These are phyloP conservation scores for Salpingus planirostris DNA, from an alignment of 2,888 invertebrate genomes.

Conservation along the genomic window DNA sequence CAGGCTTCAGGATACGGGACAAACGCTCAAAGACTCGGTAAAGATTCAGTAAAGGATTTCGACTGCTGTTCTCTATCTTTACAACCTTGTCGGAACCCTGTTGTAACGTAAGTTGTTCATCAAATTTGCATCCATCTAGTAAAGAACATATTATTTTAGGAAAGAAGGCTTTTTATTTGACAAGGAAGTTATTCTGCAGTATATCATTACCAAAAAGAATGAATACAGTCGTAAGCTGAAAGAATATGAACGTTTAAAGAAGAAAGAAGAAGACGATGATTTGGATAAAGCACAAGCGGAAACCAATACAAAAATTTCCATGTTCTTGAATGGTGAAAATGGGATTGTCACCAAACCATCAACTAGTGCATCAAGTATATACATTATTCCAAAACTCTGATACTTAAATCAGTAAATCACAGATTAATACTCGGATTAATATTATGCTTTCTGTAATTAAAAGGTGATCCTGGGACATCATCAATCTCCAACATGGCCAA, in stretches of 20 bases:
- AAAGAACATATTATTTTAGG: constrained; percentile 23
- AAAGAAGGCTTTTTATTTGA: constrained; percentile 92
- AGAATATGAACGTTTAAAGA: constrained; percentile 82
- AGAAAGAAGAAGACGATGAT: constrained; percentile 62
- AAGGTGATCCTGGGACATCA: constrained; percentile 10
- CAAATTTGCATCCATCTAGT: too few species aligned
- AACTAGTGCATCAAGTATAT: constrained; percentile 36
- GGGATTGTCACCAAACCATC: constrained; percentile 54
- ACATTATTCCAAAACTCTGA: too few species aligned
- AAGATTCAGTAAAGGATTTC: constrained; percentile 91
- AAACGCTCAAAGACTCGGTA: constrained; percentile 77
- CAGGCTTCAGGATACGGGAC: constrained; percentile 90
- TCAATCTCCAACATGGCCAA: constrained; percentile 66
- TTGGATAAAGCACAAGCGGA: constrained; percentile 64
- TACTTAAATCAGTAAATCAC: too few species aligned
- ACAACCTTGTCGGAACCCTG: constrained; percentile 92
- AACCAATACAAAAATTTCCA: constrained; percentile 63
- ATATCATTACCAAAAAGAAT: constrained; percentile 88
- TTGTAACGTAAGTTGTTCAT: constrained; percentile 60
- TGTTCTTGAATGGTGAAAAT: constrained; percentile 76
- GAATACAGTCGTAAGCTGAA: constrained; percentile 84
- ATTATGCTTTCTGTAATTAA: background rate
- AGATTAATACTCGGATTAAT: background rate
- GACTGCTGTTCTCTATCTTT: constrained; percentile 96
- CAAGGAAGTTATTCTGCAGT: constrained; percentile 92